phyloP scores from a whole-genome alignment of 2,797 vertebrate genomes.

The Pampus argenteus region DNA sequence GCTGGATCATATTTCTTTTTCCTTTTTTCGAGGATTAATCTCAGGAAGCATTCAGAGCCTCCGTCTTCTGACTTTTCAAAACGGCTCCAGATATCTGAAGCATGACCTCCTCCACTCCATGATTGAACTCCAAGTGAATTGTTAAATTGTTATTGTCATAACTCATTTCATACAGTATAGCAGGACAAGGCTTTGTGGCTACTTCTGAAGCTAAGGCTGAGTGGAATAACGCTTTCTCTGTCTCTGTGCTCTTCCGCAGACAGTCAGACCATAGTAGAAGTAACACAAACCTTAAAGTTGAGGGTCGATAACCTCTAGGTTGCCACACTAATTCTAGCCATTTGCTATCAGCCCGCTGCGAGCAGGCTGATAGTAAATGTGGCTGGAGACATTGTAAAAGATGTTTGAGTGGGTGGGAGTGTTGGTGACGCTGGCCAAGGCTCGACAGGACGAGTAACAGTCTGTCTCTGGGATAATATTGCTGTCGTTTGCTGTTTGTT shows the following conservation, averaged over 20 bases:
- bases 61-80: slow-evolving; percentile 56
- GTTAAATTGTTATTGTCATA: slow-evolving; percentile 69
- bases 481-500: slow-evolving; percentile 47
- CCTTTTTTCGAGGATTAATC: slow-evolving; percentile 42
- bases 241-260: slow-evolving; percentile 54
- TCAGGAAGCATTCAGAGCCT: slow-evolving; percentile 30
- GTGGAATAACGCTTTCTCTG: slow-evolving; percentile 27
- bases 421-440: neutral
- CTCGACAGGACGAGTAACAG: slow-evolving; percentile 4
- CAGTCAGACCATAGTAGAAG: slow-evolving; percentile 55
- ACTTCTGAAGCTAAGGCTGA: slow-evolving; percentile 24
- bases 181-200: slow-evolving; percentile 36
- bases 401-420: slow-evolving; percentile 11
- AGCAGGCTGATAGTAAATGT: slow-evolving; percentile 20
- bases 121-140: slow-evolving; percentile 69
- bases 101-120: slow-evolving; percentile 52
- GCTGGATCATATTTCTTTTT: slow-evolving; percentile 42
- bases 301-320: slow-evolving; percentile 46
- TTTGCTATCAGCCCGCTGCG: too few species aligned
- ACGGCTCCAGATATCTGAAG: slow-evolving; percentile 55
- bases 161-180: slow-evolving; percentile 56
- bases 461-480: slow-evolving; percentile 40
- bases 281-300: slow-evolving; percentile 42
- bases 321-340: slow-evolving; percentile 47
- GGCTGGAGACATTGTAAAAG: slow-evolving; percentile 38